A percentile compares a stretch with the other conserved stretches of the same genome.
Conservation (phyloP, 2,113 vertebrate species). For the Colius striatus region DNA sequence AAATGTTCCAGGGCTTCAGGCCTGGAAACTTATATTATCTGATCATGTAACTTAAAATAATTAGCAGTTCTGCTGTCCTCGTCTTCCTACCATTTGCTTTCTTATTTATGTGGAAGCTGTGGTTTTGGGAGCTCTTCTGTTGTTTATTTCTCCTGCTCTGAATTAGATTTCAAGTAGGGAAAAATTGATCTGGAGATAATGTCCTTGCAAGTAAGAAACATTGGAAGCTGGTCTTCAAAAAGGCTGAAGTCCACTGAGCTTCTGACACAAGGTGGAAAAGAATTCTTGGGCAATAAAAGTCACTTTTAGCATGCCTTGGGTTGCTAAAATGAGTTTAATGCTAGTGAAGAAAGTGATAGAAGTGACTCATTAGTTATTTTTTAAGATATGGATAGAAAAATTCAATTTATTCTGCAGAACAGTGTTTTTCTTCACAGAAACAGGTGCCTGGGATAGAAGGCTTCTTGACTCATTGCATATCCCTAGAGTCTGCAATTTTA, state of each 20-base stretch:
- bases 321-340: not conserved
- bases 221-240: not conserved
- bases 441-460: not conserved
- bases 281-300: not conserved
- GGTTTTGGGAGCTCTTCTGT: not conserved
- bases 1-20: not conserved
- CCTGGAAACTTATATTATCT: not conserved
- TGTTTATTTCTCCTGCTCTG: not conserved
- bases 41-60: not conserved
- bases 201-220: not conserved
- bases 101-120: not conserved
- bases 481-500: not conserved
- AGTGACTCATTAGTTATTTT: not conserved
- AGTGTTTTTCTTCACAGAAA: not conserved
- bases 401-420: not conserved
- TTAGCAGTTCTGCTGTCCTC: not conserved
- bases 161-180: not conserved
- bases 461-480: not conserved
- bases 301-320: not conserved
- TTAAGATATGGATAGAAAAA: not conserved
- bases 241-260: not conserved
- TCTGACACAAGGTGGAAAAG: not conserved
- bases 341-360: not conserved
- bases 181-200: not conserved
- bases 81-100: not conserved